Conservation (phyloP, 1,140 invertebrate species). For the Portunus trituberculatus region DNA sequence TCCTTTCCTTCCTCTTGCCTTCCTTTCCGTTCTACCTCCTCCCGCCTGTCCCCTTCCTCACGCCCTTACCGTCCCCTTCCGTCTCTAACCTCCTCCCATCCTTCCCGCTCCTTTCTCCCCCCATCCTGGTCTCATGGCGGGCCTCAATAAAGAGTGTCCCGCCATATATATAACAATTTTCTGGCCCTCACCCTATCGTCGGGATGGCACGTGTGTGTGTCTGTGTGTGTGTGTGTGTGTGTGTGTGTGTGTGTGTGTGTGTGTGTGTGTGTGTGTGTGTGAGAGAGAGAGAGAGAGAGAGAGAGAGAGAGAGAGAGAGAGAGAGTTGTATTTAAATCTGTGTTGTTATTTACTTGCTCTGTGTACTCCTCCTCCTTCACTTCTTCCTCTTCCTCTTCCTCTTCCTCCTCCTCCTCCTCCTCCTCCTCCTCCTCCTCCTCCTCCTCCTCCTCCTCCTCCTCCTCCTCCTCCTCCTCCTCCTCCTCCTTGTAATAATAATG, state of each 20-base stretch:
- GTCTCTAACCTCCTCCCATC: not conserved
- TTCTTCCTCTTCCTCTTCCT: not conserved
- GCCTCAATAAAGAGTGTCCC: not conserved
- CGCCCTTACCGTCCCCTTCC: not conserved
- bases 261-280: not conserved
- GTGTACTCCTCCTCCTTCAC: not conserved
- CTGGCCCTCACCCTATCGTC: slow-evolving; percentile 4
- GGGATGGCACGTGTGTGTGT: not conserved
- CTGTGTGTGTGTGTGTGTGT: not conserved
- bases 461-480: not conserved
- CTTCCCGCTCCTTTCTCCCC: not conserved
- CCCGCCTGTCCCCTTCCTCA: not conserved
- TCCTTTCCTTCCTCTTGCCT: not conserved
- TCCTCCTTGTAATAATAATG: too few species aligned
- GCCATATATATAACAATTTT: slow-evolving; percentile 14
- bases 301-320: not conserved
- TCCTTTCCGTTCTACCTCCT: not conserved
- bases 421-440: not conserved
- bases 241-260: not conserved
- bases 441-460: not conserved
- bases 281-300: not conserved
- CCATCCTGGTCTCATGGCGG: not conserved
- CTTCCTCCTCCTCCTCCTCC: slow-evolving; percentile 7
- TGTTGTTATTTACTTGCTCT: too few species aligned
- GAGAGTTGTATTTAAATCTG: too few species aligned